Conservation (phyloP, 2,113 vertebrate species). For the Cervus canadensis region DNA sequence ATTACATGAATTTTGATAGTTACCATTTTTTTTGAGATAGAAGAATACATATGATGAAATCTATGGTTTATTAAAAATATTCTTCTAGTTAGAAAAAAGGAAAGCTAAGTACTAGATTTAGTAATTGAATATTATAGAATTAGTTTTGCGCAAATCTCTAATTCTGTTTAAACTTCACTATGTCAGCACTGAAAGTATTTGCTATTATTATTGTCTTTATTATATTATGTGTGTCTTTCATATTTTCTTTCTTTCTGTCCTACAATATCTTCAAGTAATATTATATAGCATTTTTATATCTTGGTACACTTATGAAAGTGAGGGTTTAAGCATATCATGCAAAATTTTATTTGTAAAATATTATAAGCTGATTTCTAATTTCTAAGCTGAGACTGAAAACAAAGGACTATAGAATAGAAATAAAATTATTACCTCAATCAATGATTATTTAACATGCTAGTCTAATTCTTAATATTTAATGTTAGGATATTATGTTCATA, state of each 20-base stretch:
- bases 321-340: neutral
- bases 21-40: neutral
- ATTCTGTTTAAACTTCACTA: neutral
- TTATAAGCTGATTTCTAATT: neutral
- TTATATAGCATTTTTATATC: neutral
- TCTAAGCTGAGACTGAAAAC: neutral
- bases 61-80: neutral
- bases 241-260: neutral
- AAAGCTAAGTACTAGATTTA: neutral
- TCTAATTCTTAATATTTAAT: neutral
- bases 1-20: neutral
- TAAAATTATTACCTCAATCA: neutral
- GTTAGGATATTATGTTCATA: neutral
- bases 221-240: neutral
- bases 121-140: neutral
- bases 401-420: neutral
- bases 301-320: neutral
- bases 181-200: neutral
- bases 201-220: neutral
- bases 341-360: neutral
- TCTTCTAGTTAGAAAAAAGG: neutral
- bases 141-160: neutral
- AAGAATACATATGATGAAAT: neutral
- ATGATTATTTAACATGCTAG: neutral
- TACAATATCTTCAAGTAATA: neutral